Base-by-base conservation (phyloP, 2,797 vertebrate genomes). In the Kryptopterus vitreolus region DNA sequence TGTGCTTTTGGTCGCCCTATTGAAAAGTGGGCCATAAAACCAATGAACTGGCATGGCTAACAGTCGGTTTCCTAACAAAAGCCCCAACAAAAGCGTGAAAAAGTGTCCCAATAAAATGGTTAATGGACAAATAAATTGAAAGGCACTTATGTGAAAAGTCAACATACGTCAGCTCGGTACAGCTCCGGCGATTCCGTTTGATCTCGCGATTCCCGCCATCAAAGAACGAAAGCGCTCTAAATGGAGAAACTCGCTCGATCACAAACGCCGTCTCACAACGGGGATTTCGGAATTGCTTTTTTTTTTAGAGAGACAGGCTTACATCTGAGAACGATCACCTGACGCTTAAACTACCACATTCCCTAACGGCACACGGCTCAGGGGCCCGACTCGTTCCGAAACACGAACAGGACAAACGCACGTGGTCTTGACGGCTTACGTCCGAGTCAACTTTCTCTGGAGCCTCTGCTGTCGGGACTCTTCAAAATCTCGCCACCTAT, bases 21-120 rank as follows among this genome's bases (percentile, higher is more conserved):
- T 85, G 82, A 87, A 82, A 84, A 83, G 79, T 69, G 85, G 85
- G 80, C 78, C 76, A 84, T 86, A 86, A 87, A 90, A 87, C 88
- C 84, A 85, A 85, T 76, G 77, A 81, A 83, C 72, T 72, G 85
- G 83, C 84, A 82, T 87, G 81, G 83, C 81, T 82, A 79, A 85
- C 85, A 87, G 81, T 80, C 82, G 75, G 86, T 89, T 88, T 87
- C 78, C 74, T 78, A 85, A 86, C 84, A 85, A 85, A 80, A 83
- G 71, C 71, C 61, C 85, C 83, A 86, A 87, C 88, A 86, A 87
- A 87, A 86, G 79, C 84, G 84, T 66, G 81, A 83, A 84, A 83
- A 83, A 76, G 83, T 65, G 68, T 62, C 79, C 73, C 82, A 84
- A 86, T 86, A 82, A 85, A 86, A 80, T 66, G 83, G 82, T 86